Evolutionary conservation across 2,888 invertebrate genomes (phyloP).

Genomic region (Alitta virens): DNA sequence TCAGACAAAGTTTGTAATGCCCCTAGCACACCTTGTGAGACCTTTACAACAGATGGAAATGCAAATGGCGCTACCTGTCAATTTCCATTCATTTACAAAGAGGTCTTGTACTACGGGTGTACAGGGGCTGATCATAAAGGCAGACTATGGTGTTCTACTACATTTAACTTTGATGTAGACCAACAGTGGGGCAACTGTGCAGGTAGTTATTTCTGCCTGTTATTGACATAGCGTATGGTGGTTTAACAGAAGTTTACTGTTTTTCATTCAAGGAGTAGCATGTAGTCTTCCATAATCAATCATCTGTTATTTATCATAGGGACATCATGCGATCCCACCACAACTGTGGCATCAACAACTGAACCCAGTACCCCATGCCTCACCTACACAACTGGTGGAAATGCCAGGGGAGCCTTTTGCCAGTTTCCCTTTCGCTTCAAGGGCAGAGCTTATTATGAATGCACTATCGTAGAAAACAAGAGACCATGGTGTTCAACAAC

Average conservation of each 20-base stretch:
- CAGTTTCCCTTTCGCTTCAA: not conserved
- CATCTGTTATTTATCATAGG: not conserved
- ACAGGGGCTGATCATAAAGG: not conserved
- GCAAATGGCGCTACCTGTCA: conserved; percentile 5
- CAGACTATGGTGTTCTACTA: conserved; percentile 11
- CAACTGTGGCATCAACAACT: not conserved
- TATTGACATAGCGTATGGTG: too few species aligned
- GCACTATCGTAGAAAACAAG: not conserved
- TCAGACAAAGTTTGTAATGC: too few species aligned
- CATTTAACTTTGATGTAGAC: too few species aligned
- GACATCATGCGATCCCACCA: not conserved
- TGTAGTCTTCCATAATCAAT: too few species aligned
- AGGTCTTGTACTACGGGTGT: not conserved
- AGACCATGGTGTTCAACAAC: not conserved
- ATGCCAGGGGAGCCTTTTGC: not conserved
- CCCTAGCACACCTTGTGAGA: not conserved
- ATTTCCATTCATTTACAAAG: conserved; percentile 12
- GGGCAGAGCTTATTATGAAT: not conserved
- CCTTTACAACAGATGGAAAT: conserved; percentile 4
- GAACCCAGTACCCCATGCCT: not conserved
- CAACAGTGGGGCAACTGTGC: too few species aligned
- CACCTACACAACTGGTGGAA: not conserved
- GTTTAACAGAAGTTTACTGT: too few species aligned
- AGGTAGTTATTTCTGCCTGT: too few species aligned
- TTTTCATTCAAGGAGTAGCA: too few species aligned